These are phyloP conservation scores for Lichenostomus cassidix DNA, from an alignment of 2,113 vertebrate species.

Conservation along the genomic window DNA sequence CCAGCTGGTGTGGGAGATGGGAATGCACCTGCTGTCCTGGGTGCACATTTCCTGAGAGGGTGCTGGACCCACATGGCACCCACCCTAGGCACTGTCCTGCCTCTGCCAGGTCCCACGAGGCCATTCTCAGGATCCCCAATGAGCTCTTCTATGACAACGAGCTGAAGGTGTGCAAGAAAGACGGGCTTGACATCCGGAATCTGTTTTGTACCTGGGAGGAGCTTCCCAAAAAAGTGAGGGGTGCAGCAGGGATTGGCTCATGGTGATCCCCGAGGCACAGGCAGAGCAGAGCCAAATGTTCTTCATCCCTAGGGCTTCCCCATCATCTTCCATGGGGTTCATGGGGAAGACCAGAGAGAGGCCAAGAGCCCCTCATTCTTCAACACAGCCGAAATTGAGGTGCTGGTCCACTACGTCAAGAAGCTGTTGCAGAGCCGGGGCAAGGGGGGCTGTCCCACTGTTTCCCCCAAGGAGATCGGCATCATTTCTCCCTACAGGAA, in stretches of 20 bases:
- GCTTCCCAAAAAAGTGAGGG: conserved; percentile 80
- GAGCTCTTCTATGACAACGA: conserved; percentile 88
- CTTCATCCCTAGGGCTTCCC: conserved; percentile 81
- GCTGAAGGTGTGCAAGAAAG: conserved; percentile 71
- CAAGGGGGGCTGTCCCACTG: conserved; percentile 70
- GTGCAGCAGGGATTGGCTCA: background rate
- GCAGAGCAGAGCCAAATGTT: background rate
- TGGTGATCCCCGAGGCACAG: fast-evolving
- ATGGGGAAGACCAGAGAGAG: conserved; percentile 83
- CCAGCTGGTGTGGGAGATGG: background rate
- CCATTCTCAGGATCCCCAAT: conserved; percentile 87
- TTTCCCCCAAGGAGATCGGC: conserved; percentile 82
- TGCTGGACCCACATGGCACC: background rate
- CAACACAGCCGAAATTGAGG: conserved; percentile 84
- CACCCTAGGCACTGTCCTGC: background rate
- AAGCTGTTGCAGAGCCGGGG: conserved; percentile 78
- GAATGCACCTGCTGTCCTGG: background rate
- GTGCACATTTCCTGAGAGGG: fast-evolving
- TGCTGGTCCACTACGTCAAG: conserved; percentile 81
- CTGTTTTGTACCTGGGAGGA: conserved; percentile 84
- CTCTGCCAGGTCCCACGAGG: conserved; percentile 84
- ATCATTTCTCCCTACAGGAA: conserved; percentile 95
- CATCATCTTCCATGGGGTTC: conserved; percentile 88
- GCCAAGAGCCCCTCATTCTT: conserved; percentile 91
- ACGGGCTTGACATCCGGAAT: conserved; percentile 23